Conservation (phyloP, 92 coral and sea anemone genomes). For the Ricordea florida region DNA sequence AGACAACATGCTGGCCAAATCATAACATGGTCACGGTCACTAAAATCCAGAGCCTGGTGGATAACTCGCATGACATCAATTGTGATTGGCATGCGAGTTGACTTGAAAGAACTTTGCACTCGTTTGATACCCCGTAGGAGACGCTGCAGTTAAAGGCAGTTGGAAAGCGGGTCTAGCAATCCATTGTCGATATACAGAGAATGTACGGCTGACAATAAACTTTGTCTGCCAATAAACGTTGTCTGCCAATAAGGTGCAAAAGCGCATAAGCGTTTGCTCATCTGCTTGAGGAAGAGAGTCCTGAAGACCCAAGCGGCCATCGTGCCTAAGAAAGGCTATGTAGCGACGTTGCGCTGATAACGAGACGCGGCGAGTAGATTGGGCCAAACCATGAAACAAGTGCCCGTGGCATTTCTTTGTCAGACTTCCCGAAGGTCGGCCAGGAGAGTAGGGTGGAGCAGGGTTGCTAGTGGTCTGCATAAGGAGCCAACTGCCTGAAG, state of each 20-base stretch:
- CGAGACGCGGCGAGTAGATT: background rate
- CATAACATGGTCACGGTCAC: background rate
- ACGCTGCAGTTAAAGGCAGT: background rate
- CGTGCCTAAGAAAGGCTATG: no score
- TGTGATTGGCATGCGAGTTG: background rate
- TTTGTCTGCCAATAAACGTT: no score
- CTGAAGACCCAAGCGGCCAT: no score
- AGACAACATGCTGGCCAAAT: constrained; percentile 26
- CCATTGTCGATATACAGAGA: background rate
- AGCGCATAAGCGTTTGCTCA: background rate
- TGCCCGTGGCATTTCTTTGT: background rate
- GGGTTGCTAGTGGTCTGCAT: background rate
- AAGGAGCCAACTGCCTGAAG: background rate
- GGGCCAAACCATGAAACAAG: background rate
- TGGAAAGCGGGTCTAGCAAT: background rate
- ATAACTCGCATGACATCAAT: background rate
- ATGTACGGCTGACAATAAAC: background rate
- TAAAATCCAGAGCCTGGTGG: background rate
- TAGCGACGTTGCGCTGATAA: no score
- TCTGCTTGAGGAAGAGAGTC: background rate
- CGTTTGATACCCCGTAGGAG: background rate
- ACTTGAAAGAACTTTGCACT: background rate
- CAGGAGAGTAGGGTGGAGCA: background rate
- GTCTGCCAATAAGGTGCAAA: background rate
- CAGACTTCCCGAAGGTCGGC: background rate